Evolutionary conservation across 2,888 invertebrate species (phyloP).

Genomic region (Aproaerema taeniolella): DNA sequence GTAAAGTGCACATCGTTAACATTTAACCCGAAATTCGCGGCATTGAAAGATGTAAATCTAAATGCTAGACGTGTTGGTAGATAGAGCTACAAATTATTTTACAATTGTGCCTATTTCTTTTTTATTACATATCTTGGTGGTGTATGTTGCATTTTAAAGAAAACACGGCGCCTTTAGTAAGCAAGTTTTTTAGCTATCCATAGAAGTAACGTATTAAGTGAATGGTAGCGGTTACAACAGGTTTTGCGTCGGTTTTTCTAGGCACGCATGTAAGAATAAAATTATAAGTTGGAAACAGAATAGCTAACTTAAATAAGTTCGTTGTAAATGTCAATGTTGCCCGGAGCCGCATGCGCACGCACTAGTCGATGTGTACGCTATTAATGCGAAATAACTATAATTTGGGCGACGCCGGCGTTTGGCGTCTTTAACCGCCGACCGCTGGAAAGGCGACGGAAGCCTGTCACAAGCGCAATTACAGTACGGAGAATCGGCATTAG

Average conservation of each 20-base stretch:
- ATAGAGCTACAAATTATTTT: no score
- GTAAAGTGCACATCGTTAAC: no score
- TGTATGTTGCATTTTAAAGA: no score
- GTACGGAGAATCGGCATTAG: slow-evolving; percentile 75
- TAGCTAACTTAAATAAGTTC: slow-evolving; percentile 28
- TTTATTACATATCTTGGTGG: no score
- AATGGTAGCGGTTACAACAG: neutral
- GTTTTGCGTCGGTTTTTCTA: slow-evolving; percentile 8
- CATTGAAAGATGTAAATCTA: no score
- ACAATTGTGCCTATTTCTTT: no score
- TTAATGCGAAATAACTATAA: slow-evolving; percentile 73
- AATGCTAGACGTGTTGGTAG: no score
- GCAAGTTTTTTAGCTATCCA: no score
- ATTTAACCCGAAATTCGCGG: no score
- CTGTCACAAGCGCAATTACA: slow-evolving; percentile 75
- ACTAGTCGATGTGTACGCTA: slow-evolving; percentile 57
- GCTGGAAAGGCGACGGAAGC: slow-evolving; percentile 70
- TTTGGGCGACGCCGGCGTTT: slow-evolving; percentile 57
- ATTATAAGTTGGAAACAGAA: slow-evolving; percentile 12
- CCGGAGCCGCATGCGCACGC: slow-evolving; percentile 55
- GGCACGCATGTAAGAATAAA: slow-evolving; percentile 11
- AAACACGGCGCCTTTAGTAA: no score
- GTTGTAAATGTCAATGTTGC: slow-evolving; percentile 55
- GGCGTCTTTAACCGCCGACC: slow-evolving; percentile 56
- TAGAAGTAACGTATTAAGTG: neutral